A percentile compares a stretch with the other conserved stretches of the same genome.
These are phyloP conservation scores for Nasonia oneida DNA, from an alignment of 2,888 invertebrate genomes.

Conservation along the genomic window DNA sequence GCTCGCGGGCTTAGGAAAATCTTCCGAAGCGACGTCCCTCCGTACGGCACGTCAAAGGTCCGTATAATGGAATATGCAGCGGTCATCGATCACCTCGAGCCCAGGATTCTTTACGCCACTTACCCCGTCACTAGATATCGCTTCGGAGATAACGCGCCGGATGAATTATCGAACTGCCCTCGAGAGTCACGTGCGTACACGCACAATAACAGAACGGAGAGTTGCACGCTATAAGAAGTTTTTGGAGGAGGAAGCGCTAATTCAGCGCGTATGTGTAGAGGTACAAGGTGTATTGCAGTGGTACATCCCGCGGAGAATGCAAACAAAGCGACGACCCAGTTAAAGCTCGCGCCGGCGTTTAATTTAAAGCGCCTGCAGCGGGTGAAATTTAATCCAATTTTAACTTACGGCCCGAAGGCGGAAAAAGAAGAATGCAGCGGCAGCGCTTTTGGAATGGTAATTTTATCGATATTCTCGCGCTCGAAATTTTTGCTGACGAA, in stretches of 20 bases:
- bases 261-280: slow-evolving; percentile 20
- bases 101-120: slow-evolving; percentile 20
- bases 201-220: slow-evolving; percentile 19
- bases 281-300: slow-evolving; percentile 23
- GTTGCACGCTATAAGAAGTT: slow-evolving; percentile 28
- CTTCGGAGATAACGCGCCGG: too few species aligned
- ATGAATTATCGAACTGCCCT: background rate
- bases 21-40: slow-evolving; percentile 24
- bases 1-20: background rate
- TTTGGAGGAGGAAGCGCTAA: slow-evolving; percentile 29
- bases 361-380: slow-evolving; percentile 31
- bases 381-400: slow-evolving; percentile 51
- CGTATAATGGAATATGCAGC: slow-evolving; percentile 34
- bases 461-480: slow-evolving; percentile 29
- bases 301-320: slow-evolving; percentile 37
- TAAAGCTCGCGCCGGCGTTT: slow-evolving; percentile 37
- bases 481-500: background rate
- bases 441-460: slow-evolving; percentile 35
- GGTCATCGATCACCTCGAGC: slow-evolving; percentile 42
- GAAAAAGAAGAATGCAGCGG: too few species aligned
- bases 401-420: background rate
- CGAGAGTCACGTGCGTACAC: background rate
- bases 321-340: slow-evolving; percentile 54
- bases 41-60: background rate
- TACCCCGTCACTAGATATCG: slow-evolving; percentile 19